Evolutionary conservation across 2,888 invertebrate species (phyloP).

Genomic region (Lasioglossum villosulum): DNA sequence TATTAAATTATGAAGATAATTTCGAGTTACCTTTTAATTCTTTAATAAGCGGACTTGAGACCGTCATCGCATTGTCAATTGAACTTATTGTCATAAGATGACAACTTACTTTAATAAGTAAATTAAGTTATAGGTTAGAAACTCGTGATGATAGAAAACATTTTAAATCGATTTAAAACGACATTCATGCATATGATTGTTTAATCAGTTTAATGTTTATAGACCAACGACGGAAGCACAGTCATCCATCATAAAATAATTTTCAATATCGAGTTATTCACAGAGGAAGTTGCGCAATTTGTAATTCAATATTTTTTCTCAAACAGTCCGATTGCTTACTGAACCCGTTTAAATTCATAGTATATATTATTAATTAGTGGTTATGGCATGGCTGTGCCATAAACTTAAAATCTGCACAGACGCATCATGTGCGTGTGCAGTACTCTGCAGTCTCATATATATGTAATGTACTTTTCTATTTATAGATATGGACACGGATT

Average conservation of each 20-base stretch:
- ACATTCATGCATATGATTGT: neutral
- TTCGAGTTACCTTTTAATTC: conserved; percentile 86
- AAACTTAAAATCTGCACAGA: neutral
- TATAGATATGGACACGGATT: too few relatives aligned
- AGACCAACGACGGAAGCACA: neutral
- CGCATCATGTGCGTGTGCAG: neutral
- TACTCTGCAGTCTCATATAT: neutral
- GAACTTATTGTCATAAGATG: conserved; percentile 30
- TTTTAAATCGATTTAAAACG: conserved; percentile 7
- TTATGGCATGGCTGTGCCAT: neutral
- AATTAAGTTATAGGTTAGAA: conserved; percentile 26
- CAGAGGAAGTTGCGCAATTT: neutral
- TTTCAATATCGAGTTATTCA: neutral
- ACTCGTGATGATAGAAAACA: conserved; percentile 5
- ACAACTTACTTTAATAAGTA: conserved; percentile 23
- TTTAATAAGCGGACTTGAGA: conserved; percentile 87
- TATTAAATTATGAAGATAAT: neutral
- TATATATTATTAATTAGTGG: neutral
- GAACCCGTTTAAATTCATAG: neutral
- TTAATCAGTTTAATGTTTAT: neutral
- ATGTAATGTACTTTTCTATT: neutral
- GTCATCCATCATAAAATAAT: neutral
- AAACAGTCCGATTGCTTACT: neutral
- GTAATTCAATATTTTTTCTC: neutral
- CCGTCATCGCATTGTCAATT: conserved; percentile 85